These are phyloP conservation scores for Caenorhabditis afra DNA, from an alignment of 2,888 invertebrate species.

Conservation along the genomic window DNA sequence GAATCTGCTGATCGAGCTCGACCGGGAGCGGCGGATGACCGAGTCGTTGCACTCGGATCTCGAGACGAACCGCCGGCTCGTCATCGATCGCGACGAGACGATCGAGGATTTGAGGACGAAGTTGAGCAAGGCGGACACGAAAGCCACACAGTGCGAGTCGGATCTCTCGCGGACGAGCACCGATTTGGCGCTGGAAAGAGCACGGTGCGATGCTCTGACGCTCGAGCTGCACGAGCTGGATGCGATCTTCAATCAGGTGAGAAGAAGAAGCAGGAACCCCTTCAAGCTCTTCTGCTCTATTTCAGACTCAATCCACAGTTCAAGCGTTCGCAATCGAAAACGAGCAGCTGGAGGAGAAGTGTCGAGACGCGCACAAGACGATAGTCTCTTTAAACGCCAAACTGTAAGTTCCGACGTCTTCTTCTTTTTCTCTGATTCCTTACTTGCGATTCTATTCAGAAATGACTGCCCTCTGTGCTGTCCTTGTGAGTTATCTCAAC, in stretches of 20 bases:
- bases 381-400: constrained; percentile 57
- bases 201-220: constrained; percentile 52
- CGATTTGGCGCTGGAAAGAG: constrained; percentile 55
- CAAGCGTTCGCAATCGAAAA: constrained; percentile 58
- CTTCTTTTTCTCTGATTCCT: constrained; percentile 1
- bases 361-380: constrained; percentile 35
- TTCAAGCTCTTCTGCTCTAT: background rate
- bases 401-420: constrained; percentile 48
- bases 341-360: constrained; percentile 55
- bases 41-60: constrained; percentile 48
- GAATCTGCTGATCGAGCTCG: constrained; percentile 41
- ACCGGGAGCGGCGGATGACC: constrained; percentile 36
- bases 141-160: constrained; percentile 42
- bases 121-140: constrained; percentile 44
- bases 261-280: too few relatives aligned
- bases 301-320: constrained; percentile 56
- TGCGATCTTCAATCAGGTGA: constrained; percentile 51
- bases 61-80: constrained; percentile 43
- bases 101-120: constrained; percentile 44
- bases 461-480: constrained; percentile 59
- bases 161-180: constrained; percentile 53
- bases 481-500: constrained; percentile 49
- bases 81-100: constrained; percentile 49
- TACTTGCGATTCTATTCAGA: constrained; percentile 42
- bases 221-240: constrained; percentile 54